phyloP scores from a whole-genome alignment of 2,888 invertebrate genomes.

The Hyppa rectilinea region DNA sequence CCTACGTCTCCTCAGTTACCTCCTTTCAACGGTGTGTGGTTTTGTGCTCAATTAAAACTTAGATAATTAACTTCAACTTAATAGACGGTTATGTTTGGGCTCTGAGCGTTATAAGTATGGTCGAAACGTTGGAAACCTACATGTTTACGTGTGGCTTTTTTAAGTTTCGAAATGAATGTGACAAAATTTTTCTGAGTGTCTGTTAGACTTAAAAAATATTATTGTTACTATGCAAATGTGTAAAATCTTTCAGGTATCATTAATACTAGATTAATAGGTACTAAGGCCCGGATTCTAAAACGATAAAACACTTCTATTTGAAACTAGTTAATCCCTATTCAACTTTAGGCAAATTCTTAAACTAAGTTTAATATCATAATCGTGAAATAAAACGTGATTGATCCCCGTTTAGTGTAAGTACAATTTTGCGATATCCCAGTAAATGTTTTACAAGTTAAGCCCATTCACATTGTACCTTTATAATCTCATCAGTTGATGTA shows the following conservation, averaged over 20 bases:
- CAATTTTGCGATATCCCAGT: constrained; percentile 13
- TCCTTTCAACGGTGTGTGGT: not conserved
- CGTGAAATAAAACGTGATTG: constrained; percentile 4
- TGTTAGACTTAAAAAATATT: not conserved
- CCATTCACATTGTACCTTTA: constrained; percentile 10
- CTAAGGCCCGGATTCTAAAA: not conserved
- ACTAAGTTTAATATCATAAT: not conserved
- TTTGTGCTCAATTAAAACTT: constrained; percentile 11
- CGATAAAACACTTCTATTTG: not conserved
- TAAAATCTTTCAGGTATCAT: not conserved
- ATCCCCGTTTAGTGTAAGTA: constrained; percentile 4
- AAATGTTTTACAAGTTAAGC: constrained; percentile 15
- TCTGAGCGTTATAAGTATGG: not conserved
- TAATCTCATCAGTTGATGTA: constrained; percentile 7
- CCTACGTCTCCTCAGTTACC: not conserved
- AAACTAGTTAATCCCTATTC: not conserved
- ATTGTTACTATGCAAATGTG: not conserved
- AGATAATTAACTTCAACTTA: not conserved
- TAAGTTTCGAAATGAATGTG: not conserved
- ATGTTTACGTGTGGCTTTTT: not conserved
- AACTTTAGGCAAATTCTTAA: not conserved
- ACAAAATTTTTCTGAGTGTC: not conserved
- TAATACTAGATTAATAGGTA: not conserved
- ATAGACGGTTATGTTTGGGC: not conserved
- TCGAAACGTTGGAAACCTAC: not conserved